Evolutionary conservation across 2,797 vertebrate genomes (phyloP), one percentile per base, ranked within the genome.

Genomic region (Danio aesculapii): DNA sequence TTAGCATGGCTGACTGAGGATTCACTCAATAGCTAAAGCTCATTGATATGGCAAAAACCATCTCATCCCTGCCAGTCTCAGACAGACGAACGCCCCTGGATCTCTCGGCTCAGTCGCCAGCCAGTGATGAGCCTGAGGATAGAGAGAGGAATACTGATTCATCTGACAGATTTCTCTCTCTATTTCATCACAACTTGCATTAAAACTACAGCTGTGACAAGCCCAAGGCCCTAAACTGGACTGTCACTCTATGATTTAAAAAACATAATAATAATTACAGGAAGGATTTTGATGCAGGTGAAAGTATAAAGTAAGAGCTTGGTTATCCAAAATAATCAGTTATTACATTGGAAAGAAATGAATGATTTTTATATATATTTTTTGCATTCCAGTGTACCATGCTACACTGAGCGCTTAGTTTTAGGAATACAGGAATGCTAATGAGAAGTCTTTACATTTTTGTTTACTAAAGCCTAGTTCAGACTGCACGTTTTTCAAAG

Each of bases 151-250:
- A 84, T 81, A 75, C 47, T 77, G 74, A 84, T 84, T 66, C 44
- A 75, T 46, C 55, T 68, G 64, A 64, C 68, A 75, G 49, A 44
- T 71, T 70, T 57, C 59, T 73, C 55, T 80, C 16, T 75, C 58
- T 39, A 50, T 76, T 71, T 68, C 41, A 81, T 53, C 66, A 75
- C 41, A 76, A 46, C 71, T 63, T 21, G 41, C 53, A 74, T 68
- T 70, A 59, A 79, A 80, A 46, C 62, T 67, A 81, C 69, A 70
- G 81, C 47, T 81, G 63, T 77, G 73, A 80, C 58, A 61, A 81
- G 17, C 44, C 57, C 58, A 49, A 52, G 50, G 66, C 67, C 68
- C 55, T 1, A 10, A 39, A 72, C 58, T 49, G 62, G 59, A 77
- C 75, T 57, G 59, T 52, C 77, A 71, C 66, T 75, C 39, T 3